Evolutionary conservation across 2,888 invertebrate genomes (phyloP).

Genomic region (Oxyscelio sp.): DNA sequence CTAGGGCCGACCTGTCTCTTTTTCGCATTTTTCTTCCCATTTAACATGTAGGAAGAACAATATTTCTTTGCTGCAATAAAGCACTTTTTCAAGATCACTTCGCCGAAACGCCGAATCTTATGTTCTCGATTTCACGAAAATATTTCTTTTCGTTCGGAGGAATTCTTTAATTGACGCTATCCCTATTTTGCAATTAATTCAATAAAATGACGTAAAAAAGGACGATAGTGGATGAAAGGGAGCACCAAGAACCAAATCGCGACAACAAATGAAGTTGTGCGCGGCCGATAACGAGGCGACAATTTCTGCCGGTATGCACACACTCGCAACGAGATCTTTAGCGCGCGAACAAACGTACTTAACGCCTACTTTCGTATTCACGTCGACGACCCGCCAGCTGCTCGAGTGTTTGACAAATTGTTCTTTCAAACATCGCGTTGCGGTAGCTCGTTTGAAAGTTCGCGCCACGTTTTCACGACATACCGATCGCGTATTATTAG

Average conservation of each 20-base stretch:
- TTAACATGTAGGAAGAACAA: too few relatives aligned
- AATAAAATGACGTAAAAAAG: too few relatives aligned
- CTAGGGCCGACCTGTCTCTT: too few relatives aligned
- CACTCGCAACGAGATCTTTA: constrained; percentile 59
- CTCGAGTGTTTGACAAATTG: constrained; percentile 83
- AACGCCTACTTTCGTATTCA: constrained; percentile 75
- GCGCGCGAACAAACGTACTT: constrained; percentile 73
- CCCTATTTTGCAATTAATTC: too few relatives aligned
- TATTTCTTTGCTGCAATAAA: too few relatives aligned
- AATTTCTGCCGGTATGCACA: constrained; percentile 45
- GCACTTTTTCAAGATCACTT: too few relatives aligned
- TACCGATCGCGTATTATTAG: constrained; percentile 16
- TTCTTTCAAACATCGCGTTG: constrained; percentile 76
- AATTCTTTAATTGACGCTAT: neutral
- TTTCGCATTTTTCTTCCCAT: too few relatives aligned
- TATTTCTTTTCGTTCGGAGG: too few relatives aligned
- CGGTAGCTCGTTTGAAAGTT: constrained; percentile 54
- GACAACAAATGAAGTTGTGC: constrained; percentile 61
- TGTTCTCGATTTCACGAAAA: too few relatives aligned
- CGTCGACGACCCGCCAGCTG: constrained; percentile 73
- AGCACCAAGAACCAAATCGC: too few relatives aligned
- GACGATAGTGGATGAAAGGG: neutral
- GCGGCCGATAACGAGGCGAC: constrained; percentile 67
- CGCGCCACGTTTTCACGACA: constrained; percentile 29
- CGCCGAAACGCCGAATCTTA: too few relatives aligned